phyloP scores from a whole-genome alignment of 2,797 vertebrate genomes.

The Paratrypauchen microcephalus region DNA sequence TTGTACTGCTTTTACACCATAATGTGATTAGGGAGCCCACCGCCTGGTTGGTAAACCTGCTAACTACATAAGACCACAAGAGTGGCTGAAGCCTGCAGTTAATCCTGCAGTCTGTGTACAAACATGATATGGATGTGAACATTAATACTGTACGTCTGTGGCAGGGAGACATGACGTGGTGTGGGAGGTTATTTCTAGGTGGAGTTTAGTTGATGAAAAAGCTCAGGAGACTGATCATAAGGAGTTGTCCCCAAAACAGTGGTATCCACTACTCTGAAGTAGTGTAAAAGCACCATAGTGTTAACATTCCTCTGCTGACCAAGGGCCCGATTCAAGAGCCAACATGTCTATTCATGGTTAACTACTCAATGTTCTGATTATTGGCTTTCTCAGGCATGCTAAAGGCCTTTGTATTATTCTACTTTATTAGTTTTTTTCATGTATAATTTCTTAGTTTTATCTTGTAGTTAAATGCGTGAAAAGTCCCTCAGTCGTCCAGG shows the following conservation, averaged over 20 bases:
- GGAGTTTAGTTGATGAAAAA: conserved; percentile 52
- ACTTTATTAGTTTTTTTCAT: neutral
- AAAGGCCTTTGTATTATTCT: conserved; percentile 9
- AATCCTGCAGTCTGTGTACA: conserved; percentile 12
- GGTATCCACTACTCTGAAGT: conserved; percentile 53
- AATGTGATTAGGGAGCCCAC: conserved; percentile 71
- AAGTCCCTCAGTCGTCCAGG: no score
- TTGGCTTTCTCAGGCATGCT: conserved; percentile 27
- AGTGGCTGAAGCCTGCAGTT: conserved; percentile 30
- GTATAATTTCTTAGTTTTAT: neutral
- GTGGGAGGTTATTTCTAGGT: conserved; percentile 37
- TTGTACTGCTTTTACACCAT: conserved; percentile 49
- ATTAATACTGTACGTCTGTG: conserved; percentile 3
- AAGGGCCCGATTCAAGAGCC: conserved; percentile 66
- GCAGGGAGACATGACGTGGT: conserved; percentile 27
- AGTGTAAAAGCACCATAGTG: conserved; percentile 63
- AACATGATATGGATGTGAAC: neutral
- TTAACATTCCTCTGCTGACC: conserved; percentile 78
- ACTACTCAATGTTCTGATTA: conserved; percentile 51
- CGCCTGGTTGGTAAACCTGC: conserved; percentile 63
- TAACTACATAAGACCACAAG: conserved; percentile 52
- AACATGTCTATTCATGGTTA: conserved; percentile 65
- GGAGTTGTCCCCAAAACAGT: conserved; percentile 59
- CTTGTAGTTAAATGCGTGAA: no score
- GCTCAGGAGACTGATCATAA: conserved; percentile 59